Conservation (phyloP, 2,797 vertebrate genomes). For the Natrix natrix region DNA sequence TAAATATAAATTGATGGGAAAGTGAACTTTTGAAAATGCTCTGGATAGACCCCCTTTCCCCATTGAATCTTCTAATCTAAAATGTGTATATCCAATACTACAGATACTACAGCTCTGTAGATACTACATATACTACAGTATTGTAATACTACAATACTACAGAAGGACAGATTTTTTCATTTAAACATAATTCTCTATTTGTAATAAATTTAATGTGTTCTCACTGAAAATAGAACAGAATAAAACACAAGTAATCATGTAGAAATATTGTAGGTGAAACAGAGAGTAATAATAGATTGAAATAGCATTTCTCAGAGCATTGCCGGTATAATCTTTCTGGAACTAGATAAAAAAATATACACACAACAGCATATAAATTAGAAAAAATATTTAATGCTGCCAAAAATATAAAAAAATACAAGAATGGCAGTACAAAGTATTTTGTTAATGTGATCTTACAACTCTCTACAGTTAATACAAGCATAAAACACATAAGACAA, state of each 20-base stretch:
- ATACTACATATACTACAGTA: too few relatives aligned
- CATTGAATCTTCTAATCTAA: background rate
- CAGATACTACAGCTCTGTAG: too few relatives aligned
- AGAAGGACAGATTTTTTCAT: background rate
- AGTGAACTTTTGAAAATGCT: background rate
- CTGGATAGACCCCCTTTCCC: background rate
- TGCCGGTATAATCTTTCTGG: constrained; percentile 42
- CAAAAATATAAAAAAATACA: constrained; percentile 82
- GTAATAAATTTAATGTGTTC: background rate
- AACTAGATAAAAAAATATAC: constrained; percentile 50
- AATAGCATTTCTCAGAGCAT: background rate
- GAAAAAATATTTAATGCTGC: constrained; percentile 87
- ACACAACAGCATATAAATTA: constrained; percentile 70
- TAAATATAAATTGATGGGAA: background rate
- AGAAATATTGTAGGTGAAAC: background rate
- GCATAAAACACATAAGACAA: constrained; percentile 70
- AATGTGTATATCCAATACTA: background rate
- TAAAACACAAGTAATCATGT: background rate
- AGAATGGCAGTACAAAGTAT: constrained; percentile 80
- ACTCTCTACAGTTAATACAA: constrained; percentile 75
- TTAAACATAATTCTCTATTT: background rate
- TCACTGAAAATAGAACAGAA: background rate
- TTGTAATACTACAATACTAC: too few relatives aligned
- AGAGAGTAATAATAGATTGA: background rate
- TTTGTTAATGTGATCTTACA: constrained; percentile 74